Percentiles rank a stretch among this genome's conserved stretches.
Conservation (phyloP, 2,113 vertebrate species). For the Thomomys bottae region DNA sequence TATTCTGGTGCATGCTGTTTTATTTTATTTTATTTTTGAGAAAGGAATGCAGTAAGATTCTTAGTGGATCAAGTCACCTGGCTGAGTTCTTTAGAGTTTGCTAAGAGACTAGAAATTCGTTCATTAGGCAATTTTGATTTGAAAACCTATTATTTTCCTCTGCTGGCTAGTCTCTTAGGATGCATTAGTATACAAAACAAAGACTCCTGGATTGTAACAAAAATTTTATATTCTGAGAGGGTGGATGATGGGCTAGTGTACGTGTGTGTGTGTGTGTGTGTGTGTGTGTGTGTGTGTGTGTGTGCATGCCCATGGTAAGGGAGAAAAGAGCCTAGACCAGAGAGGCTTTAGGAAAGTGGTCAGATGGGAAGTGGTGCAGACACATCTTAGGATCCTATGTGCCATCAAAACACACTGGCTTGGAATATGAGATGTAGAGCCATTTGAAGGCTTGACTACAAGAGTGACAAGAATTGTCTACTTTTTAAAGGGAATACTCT, state of each 20-base stretch:
- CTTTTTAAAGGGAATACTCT: not conserved
- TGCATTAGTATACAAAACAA: not conserved
- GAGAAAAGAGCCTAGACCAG: not conserved
- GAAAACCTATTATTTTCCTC: not conserved
- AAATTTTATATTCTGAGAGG: not conserved
- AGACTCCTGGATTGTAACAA: not conserved
- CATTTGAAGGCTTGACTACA: not conserved
- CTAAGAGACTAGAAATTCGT: conserved; percentile 45
- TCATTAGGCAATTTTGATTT: conserved; percentile 35
- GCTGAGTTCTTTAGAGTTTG: conserved; percentile 11
- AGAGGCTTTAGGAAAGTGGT: not conserved
- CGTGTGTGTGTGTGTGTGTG: not conserved
- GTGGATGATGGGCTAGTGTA: no score
- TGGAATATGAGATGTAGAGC: not conserved
- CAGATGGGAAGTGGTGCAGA: not conserved
- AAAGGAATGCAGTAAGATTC: conserved; percentile 47
- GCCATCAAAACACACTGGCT: not conserved
- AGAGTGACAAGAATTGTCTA: not conserved
- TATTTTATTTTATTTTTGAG: not conserved
- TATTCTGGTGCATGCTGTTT: conserved; percentile 12
- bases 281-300: not conserved
- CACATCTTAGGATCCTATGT: not conserved
- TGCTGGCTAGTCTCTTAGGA: not conserved
- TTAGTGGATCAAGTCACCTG: conserved; percentile 30
- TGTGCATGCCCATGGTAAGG: not conserved